These are phyloP conservation scores for Ptychobarbus kaznakovi DNA, from an alignment of 2,797 vertebrate species.

Conservation along the genomic window DNA sequence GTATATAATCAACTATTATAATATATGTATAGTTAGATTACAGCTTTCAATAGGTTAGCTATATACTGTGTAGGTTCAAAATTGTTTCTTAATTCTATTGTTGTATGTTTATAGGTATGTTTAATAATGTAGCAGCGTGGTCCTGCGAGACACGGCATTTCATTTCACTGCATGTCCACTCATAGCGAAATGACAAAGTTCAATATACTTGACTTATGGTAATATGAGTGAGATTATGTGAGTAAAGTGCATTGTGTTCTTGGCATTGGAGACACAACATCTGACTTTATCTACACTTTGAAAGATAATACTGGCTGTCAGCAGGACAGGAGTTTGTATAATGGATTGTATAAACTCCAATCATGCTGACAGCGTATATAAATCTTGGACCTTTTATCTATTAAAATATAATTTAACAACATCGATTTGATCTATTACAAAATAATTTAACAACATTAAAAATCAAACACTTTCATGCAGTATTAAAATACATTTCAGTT, in stretches of 20 bases:
- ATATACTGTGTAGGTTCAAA: neutral
- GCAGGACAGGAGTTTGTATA: neutral
- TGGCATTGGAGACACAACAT: neutral
- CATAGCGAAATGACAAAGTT: neutral
- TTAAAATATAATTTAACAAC: neutral
- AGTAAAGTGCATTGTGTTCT: neutral
- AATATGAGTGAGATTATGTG: neutral
- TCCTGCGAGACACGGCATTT: neutral
- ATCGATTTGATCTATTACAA: neutral
- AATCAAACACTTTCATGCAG: neutral
- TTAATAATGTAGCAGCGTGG: neutral
- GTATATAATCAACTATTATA: neutral
- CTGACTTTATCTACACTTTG: neutral
- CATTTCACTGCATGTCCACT: neutral
- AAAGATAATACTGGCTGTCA: conserved; percentile 4
- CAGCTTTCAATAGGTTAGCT: neutral
- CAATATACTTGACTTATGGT: neutral
- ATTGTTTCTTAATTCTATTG: neutral
- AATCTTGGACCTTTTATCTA: neutral
- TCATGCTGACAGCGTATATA: neutral
- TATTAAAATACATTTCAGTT: neutral
- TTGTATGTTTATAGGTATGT: neutral
- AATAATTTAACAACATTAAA: neutral
- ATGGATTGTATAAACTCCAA: neutral
- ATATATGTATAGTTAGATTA: neutral